A percentile compares a stretch with the other conserved stretches of the same genome.
Evolutionary conservation across 2,797 vertebrate species (phyloP).

Genomic region (Anguilla megastoma): DNA sequence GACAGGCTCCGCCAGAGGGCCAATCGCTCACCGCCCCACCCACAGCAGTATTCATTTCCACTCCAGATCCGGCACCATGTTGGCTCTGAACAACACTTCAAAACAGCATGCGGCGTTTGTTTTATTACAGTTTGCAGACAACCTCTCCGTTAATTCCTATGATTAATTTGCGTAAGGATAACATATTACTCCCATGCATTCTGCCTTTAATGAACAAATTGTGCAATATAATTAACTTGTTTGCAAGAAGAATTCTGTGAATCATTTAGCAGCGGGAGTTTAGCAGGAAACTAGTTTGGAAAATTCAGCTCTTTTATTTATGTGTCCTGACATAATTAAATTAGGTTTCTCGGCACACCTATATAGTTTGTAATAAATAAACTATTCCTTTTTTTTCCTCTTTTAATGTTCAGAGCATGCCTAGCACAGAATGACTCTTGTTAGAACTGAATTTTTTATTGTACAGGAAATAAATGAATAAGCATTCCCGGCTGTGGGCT

Average conservation of each 20-base stretch:
- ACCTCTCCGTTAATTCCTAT: conserved; percentile 52
- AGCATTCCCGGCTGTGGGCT: background rate
- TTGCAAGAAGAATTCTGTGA: conserved; percentile 51
- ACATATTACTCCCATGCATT: conserved; percentile 58
- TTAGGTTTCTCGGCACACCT: conserved; percentile 37
- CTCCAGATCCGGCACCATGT: conserved; percentile 33
- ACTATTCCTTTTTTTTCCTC: background rate
- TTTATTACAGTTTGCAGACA: conserved; percentile 47
- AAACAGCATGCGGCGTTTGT: conserved; percentile 51
- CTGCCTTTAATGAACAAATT: conserved; percentile 62
- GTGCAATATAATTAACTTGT: conserved; percentile 61
- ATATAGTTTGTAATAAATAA: conserved; percentile 9
- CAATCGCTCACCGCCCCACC: conserved; percentile 51
- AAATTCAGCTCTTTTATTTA: conserved; percentile 49
- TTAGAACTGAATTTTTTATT: conserved; percentile 20
- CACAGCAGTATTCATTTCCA: conserved; percentile 52
- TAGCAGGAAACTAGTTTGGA: conserved; percentile 45
- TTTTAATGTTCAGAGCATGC: background rate
- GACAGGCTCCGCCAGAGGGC: conserved; percentile 43
- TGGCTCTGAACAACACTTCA: conserved; percentile 51
- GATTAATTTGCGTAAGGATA: conserved; percentile 59
- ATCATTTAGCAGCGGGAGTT: conserved; percentile 56
- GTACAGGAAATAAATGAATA: conserved; percentile 32
- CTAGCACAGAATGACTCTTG: conserved; percentile 9
- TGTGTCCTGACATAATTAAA: conserved; percentile 47